A percentile compares a stretch with the other conserved stretches of the same genome.
Evolutionary conservation across 2,113 vertebrate species (phyloP).

Genomic region (Callaeas wilsoni): DNA sequence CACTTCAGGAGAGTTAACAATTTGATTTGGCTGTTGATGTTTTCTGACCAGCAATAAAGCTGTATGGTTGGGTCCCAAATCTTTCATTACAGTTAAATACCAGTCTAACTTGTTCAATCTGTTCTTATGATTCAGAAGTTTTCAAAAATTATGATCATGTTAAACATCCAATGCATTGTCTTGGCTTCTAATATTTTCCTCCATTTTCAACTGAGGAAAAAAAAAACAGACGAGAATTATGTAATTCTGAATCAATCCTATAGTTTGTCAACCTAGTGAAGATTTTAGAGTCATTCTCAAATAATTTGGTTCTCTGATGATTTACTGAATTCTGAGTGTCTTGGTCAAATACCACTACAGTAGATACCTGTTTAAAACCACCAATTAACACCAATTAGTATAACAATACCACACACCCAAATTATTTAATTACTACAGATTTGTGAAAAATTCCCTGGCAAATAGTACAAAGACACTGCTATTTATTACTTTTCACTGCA

Average conservation of each 20-base stretch:
- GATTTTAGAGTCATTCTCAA: not conserved
- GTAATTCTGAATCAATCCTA: not conserved
- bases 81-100: not conserved
- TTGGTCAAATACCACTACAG: not conserved
- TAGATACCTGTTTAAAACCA: not conserved
- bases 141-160: not conserved
- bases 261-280: not conserved
- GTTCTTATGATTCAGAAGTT: not conserved
- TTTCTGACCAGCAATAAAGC: not conserved
- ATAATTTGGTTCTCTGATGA: not conserved
- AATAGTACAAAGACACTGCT: not conserved
- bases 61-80: not conserved
- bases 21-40: not conserved
- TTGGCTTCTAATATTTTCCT: not conserved
- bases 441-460: not conserved
- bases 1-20: not conserved
- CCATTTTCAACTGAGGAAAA: not conserved
- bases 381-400: not conserved
- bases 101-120: not conserved
- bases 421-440: not conserved
- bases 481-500: not conserved
- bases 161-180: not conserved
- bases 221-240: not conserved
- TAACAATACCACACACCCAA: not conserved
- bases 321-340: not conserved